These are phyloP conservation scores for Plecturocebus donacophilus DNA, from an alignment of 2,113 vertebrate genomes.

Conservation along the genomic window DNA sequence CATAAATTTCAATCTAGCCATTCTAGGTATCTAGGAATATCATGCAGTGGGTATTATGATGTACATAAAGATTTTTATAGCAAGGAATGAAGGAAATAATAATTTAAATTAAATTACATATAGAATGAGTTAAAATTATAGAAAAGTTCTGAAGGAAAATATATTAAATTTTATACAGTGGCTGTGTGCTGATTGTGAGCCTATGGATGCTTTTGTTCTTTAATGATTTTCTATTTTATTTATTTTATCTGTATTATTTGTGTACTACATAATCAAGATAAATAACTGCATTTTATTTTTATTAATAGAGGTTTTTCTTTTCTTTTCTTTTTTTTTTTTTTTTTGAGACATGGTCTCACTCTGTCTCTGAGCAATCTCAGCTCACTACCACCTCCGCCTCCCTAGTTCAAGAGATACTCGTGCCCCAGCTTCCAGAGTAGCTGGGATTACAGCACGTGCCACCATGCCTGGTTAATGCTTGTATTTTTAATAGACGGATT, in stretches of 20 bases:
- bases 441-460: no score
- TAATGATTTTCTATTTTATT: neutral
- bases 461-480: no score
- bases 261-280: neutral
- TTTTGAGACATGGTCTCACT: no score
- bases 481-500: no score
- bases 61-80: neutral
- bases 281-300: neutral
- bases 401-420: no score
- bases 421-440: no score
- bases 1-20: neutral
- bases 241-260: neutral
- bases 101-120: neutral
- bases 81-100: rapidly evolving
- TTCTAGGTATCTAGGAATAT: neutral
- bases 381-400: no score
- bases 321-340: rapidly evolving
- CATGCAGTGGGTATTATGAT: neutral
- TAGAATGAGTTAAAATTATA: neutral
- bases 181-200: neutral
- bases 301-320: neutral
- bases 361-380: no score
- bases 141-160: neutral
- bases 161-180: neutral
- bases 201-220: neutral